Percentiles rank a stretch among this genome's conserved stretches.
phyloP scores from a whole-genome alignment of 53 echinoderm and acorn worm genomes.

The Antedon mediterranea region DNA sequence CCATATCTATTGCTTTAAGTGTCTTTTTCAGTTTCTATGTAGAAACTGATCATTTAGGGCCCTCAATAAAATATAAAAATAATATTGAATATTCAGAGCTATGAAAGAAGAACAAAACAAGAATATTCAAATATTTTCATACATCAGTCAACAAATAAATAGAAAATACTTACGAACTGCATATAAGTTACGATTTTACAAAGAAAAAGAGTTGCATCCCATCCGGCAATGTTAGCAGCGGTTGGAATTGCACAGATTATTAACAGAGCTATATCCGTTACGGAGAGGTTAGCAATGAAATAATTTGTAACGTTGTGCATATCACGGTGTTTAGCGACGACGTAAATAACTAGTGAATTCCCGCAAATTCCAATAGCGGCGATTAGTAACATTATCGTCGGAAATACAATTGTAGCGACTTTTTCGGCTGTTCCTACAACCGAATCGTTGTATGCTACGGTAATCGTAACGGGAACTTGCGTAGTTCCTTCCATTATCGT shows the following conservation, averaged over 20 bases:
- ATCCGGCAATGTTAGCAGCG: conserved; percentile 15
- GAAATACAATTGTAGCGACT: conserved; percentile 15
- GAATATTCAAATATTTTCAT: too few relatives aligned
- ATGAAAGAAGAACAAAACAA: too few relatives aligned
- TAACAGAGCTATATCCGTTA: conserved; percentile 62
- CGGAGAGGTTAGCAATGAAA: conserved; percentile 72
- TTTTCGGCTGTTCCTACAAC: background rate
- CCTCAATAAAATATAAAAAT: too few relatives aligned
- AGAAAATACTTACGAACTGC: conserved; percentile 52
- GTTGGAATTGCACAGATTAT: conserved; percentile 64
- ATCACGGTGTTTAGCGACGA: conserved; percentile 64
- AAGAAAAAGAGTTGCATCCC: conserved; percentile 47
- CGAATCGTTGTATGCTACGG: background rate
- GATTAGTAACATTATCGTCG: conserved; percentile 43
- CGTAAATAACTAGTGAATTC: conserved; percentile 64
- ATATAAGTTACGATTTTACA: conserved; percentile 47
- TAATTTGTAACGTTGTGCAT: conserved; percentile 89
- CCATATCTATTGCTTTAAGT: too few relatives aligned
- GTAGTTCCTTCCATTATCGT: background rate
- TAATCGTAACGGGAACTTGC: background rate
- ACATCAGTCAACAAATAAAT: too few relatives aligned
- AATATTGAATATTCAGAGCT: too few relatives aligned
- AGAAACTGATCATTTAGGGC: too few relatives aligned
- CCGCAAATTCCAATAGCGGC: conserved; percentile 53
- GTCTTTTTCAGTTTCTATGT: too few relatives aligned